Evolutionary conservation across 2,113 vertebrate genomes (phyloP).

Genomic region (Dasyprocta punctata): DNA sequence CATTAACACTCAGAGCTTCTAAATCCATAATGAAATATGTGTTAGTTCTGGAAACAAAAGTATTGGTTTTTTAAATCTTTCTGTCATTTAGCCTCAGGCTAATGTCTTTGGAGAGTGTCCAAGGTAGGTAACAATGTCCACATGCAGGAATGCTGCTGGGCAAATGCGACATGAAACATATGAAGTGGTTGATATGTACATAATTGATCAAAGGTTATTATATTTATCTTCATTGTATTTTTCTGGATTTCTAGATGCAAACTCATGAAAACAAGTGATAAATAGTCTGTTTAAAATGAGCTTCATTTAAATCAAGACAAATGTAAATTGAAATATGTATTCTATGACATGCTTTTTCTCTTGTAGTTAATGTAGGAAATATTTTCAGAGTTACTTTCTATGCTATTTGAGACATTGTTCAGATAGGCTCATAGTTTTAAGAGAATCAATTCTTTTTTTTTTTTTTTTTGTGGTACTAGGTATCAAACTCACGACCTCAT

Average conservation of each 20-base stretch:
- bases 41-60: not conserved
- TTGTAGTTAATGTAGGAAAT: not conserved
- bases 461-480: no score
- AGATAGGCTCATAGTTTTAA: not conserved
- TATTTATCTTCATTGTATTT: constrained; percentile 1
- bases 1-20: not conserved
- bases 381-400: not conserved
- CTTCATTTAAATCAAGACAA: not conserved
- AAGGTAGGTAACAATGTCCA: not conserved
- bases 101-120: not conserved
- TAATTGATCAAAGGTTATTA: not conserved
- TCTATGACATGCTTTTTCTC: not conserved
- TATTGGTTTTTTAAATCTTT: not conserved
- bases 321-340: not conserved
- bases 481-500: no score
- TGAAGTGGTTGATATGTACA: not conserved
- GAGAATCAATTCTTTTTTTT: not conserved
- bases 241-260: not conserved
- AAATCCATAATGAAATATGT: not conserved
- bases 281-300: not conserved
- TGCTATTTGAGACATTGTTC: not conserved
- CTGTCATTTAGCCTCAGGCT: not conserved
- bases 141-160: not conserved
- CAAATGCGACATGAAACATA: not conserved
- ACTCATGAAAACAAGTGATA: not conserved